Base-by-base conservation (phyloP, 1,140 invertebrate species). In the Procambarus virginalis region DNA sequence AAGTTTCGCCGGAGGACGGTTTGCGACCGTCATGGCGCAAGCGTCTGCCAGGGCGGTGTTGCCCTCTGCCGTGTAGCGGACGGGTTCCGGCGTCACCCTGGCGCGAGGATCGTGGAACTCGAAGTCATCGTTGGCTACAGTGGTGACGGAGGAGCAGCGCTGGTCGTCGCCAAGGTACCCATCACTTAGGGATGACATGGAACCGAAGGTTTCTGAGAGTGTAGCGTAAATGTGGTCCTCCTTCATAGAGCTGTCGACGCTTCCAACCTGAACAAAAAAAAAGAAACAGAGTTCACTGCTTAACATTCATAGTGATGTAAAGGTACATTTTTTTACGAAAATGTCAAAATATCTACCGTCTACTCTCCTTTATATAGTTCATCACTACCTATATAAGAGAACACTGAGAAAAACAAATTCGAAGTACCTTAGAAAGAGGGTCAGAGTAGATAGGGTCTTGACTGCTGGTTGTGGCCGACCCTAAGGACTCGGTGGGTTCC, bases 121-220 rank as follows among this genome's bases (percentile, higher is more conserved):
- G 91, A 96, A 96, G 92, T 96, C 96, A 91, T 96, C 95, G 91
- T 96, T 96, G 14, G 95, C 95, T 58, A 95, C 95, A 0, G 95
- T 96, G 4, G 95, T 96, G 20, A 95, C 95, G 9, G 95, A 96
- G 86, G 92, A 86, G 73, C 92, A 92, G 17, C 93, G 92, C 75
- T 91, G 87, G 60, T 93, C 92, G 20, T 92, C 92, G 45, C 91
- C 91, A 22, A 92, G 87, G 80, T 73, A 92, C 8, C 88, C 91
- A 76, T 92, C 92, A 79, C 92, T 92, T 49, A 92, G 86, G 22
- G 92, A 78, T 93, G 93, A 58, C 94, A 94, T 84, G 34, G 86
- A 93, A 55, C 92, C 92, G 48, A 93, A 92, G 14, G 93, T 93
- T 76, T 93, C 93, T 10, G 95, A 94, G 82, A 95, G 94, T 12